Evolutionary conservation across 2,888 invertebrate species (phyloP).

Genomic region (Drosophila anomelani): DNA sequence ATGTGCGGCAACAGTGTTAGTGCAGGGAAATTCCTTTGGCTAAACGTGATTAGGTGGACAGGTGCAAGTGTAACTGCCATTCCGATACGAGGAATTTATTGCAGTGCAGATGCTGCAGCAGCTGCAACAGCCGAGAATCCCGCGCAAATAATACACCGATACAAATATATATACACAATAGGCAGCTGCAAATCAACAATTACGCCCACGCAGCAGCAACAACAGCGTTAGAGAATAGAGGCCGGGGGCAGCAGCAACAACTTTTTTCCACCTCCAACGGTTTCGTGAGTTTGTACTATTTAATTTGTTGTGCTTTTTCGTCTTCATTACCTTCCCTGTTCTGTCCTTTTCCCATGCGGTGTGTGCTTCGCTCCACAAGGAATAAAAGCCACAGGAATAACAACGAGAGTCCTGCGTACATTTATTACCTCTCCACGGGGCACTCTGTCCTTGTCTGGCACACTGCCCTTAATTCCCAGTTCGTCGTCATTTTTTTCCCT

Average conservation of each 20-base stretch:
- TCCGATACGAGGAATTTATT: neutral
- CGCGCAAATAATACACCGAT: slow-evolving; percentile 10
- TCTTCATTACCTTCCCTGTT: slow-evolving; percentile 31
- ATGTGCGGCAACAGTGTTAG: neutral
- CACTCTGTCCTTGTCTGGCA: slow-evolving; percentile 10
- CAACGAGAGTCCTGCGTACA: slow-evolving; percentile 37
- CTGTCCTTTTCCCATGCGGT: slow-evolving; percentile 19
- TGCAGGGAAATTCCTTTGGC: slow-evolving; percentile 1
- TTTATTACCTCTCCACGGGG: slow-evolving; percentile 31
- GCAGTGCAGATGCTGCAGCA: slow-evolving; percentile 26
- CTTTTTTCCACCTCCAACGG: slow-evolving; percentile 34
- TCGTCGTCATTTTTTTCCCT: slow-evolving; percentile 14
- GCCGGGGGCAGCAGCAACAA: slow-evolving; percentile 36
- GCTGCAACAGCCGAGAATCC: slow-evolving; percentile 1
- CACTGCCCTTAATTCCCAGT: slow-evolving; percentile 5
- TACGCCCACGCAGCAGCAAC: slow-evolving; percentile 30
- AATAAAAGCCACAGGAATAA: slow-evolving; percentile 28
- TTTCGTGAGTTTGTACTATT: slow-evolving; percentile 46
- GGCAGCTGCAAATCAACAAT: slow-evolving; percentile 30
- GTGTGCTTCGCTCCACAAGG: slow-evolving; percentile 16
- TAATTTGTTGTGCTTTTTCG: slow-evolving; percentile 23
- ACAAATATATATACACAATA: slow-evolving; percentile 11
- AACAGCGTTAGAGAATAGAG: slow-evolving; percentile 14
- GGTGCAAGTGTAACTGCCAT: neutral
- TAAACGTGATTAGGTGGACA: neutral